Evolutionary conservation across 2,113 vertebrate genomes (phyloP), one percentile per base, ranked within the genome.

Genomic region (Gasterosteus nipponicus): DNA sequence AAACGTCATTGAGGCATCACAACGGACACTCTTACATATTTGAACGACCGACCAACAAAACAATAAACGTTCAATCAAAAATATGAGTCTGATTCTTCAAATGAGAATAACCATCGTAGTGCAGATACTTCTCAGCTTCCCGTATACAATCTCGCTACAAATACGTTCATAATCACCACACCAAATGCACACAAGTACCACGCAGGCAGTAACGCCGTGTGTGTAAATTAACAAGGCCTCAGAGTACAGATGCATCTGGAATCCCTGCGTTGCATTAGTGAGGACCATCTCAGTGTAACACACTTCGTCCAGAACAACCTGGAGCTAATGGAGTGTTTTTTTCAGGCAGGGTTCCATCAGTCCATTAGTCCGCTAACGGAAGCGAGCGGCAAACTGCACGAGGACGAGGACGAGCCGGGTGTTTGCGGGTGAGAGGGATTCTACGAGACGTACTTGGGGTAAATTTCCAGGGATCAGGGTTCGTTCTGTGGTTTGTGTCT

Each of bases 391-490:
- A 66, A 35, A 69, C 51, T 11, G 44, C 19, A 39, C 26, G 26
- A 26, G 22, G 5, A 5, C 33, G 33, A 33, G 33, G 33, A 33
- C 33, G 33, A 33, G 33, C 33, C 33, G 33, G 33, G 33, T 33
- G 33, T 42, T 42, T 57, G 5, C 33, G 3, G 33, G 42, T 39
- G 70, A 69, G 78, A 54, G 65, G 35, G 58, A 74, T 83, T 87
- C 59, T 8, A 41, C 65, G 58, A 39, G 72, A 71, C 19, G 38
- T 46, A 64, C 38, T 65, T 65, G 75, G 41, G 63, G 62, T 77
- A 69, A 67, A 66, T 74, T 73, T 63, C 35, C n/a, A 58, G 47
- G 26, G 49, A 53, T 80, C 19, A 54, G 15, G 22, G 22, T 76
- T 77, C 41, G 38, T 44, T 57, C 69, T 76, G 3, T 8, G 41